Base-by-base conservation (phyloP, 2,888 invertebrate genomes). In the Rhamphomyia laevipes region DNA sequence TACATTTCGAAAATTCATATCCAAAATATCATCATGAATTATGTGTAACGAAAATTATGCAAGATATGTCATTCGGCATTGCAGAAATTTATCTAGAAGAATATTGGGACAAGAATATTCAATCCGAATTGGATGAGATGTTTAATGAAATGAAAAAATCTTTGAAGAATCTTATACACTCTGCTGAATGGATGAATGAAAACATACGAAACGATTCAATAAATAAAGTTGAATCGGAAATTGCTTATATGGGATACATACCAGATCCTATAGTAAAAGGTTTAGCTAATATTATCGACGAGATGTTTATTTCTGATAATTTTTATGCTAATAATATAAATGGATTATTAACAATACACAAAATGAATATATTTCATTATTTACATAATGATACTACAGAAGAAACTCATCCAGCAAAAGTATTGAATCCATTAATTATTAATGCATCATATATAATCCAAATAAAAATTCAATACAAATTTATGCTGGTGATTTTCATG, bases 391-490 rank as follows among this genome's bases (percentile, higher is more conserved):
- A 13, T n/a, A 21, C 5, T 7, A 21, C 7, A n/a, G 7, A 42
- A 27, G n/a, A 21, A 27, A 42, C 15, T 9, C 17, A 21, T 7
- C 42, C 42, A 15, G 3, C 10, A n/a, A 27, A 13, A n/a, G 27
- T 27, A 23, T 42, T 42, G 15, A 42, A 50, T 40, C 38, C 50
- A 18, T 42, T 46, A 12, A 38, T 21, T n/a, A 35, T 43, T 3
- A 46, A 46, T 43, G 38, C 50, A 18, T 43, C 43, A 31, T 50
- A 50, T n/a, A n/a, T 43, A 30, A 46, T n/a, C 16, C 16, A 18
- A 21, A 15, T 9, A 43, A 43, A 23, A 50, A 50, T 38, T 18
- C 21, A 38, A 43, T 50, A 21, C 37, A 43, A 38, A 43, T 50
- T n/a, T 31, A 43, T 18, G 43, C 43, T 21, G 37, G 31, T 21